Evolutionary conservation across 92 coral and sea anemone genomes (phyloP).

Genomic region (Epizoanthus illoricatus): DNA sequence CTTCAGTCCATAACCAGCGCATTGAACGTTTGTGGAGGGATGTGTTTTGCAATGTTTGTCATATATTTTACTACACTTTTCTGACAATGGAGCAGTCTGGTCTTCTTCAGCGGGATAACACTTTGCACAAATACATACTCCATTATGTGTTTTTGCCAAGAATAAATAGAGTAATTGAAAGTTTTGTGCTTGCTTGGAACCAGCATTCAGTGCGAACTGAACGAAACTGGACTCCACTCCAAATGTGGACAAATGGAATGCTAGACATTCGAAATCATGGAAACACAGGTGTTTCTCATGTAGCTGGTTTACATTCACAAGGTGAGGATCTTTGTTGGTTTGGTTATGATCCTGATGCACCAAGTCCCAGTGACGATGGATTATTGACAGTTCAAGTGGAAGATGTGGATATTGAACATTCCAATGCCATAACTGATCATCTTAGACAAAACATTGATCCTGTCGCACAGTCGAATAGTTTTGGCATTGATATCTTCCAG

Average conservation of each 20-base stretch:
- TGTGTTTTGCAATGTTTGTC: constrained; percentile 22
- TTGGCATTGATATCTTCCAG: constrained; percentile 40
- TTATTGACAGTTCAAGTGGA: constrained; percentile 43
- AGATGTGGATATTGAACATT: constrained; percentile 22
- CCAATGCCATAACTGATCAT: constrained; percentile 1
- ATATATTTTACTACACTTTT: constrained; percentile 38
- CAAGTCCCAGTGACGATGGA: constrained; percentile 45
- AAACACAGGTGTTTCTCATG: constrained; percentile 10
- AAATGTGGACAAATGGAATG: constrained; percentile 5
- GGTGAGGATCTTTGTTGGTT: constrained; percentile 40
- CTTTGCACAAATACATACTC: constrained; percentile 22
- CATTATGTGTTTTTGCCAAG: constrained; percentile 41
- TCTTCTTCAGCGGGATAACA: constrained; percentile 1
- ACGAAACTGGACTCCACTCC: not conserved
- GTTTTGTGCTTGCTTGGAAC: not conserved
- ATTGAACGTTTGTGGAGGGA: constrained; percentile 34
- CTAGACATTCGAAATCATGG: constrained; percentile 31
- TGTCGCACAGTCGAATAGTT: constrained; percentile 28
- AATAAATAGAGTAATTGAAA: constrained; percentile 37
- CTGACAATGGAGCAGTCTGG: constrained; percentile 16
- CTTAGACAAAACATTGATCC: constrained; percentile 40
- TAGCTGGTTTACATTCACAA: constrained; percentile 12
- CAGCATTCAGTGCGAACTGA: not conserved
- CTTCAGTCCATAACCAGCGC: constrained; percentile 38
- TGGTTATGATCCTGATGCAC: constrained; percentile 51